Evolutionary conservation across 1,140 invertebrate species (phyloP).

Genomic region (Drosophila dunni): DNA sequence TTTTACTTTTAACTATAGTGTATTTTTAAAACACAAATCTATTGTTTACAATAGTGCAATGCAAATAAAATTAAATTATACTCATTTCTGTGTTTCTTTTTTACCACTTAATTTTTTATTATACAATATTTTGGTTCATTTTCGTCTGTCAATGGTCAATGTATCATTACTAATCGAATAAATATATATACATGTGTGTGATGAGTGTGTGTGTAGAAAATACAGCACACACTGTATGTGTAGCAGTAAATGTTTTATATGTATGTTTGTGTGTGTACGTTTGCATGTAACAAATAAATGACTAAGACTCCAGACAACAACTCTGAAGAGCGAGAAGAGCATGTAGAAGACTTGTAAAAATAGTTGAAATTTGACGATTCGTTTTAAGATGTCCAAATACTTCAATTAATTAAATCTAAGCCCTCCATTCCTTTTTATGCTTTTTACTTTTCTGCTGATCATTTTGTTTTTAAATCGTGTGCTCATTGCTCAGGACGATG

Average conservation of each 20-base stretch:
- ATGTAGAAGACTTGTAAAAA: background rate
- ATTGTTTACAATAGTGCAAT: slow-evolving; percentile 42
- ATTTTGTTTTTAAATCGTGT: too few species aligned
- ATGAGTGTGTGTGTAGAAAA: slow-evolving; percentile 1
- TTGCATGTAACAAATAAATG: slow-evolving; percentile 19
- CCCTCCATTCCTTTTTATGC: too few species aligned
- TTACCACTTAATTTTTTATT: background rate
- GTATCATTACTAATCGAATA: slow-evolving; percentile 19
- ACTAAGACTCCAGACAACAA: background rate
- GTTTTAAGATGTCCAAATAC: too few species aligned
- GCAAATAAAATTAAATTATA: slow-evolving; percentile 39
- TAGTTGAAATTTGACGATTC: background rate
- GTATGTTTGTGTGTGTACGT: slow-evolving; percentile 48
- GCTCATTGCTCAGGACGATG: too few species aligned
- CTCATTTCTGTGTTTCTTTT: slow-evolving; percentile 19
- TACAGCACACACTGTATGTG: background rate
- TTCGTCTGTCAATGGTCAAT: slow-evolving; percentile 55
- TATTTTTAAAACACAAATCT: slow-evolving; percentile 18
- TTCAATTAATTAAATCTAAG: too few species aligned
- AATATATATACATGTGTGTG: slow-evolving; percentile 15
- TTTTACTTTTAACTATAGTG: slow-evolving; percentile 13
- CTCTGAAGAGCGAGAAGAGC: background rate
- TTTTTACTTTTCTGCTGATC: too few species aligned
- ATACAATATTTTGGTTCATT: slow-evolving; percentile 8
- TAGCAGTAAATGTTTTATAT: slow-evolving; percentile 58